Conservation (phyloP, 2,797 vertebrate genomes). For the Amblyraja radiata region DNA sequence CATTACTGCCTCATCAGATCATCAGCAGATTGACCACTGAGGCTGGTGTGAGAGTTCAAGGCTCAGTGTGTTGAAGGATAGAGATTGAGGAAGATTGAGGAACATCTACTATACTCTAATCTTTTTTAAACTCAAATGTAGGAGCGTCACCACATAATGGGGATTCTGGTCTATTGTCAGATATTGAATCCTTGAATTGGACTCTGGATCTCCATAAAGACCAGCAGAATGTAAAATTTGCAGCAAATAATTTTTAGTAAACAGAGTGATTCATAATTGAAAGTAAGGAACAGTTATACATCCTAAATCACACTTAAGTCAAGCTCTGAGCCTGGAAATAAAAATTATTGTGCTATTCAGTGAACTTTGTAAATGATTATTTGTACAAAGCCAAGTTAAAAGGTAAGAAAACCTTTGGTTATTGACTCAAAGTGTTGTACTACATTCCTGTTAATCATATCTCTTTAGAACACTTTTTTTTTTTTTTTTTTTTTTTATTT, state of each 20-base stretch:
- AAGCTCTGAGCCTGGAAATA: neutral
- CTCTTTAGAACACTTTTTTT: neutral
- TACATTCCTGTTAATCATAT: neutral
- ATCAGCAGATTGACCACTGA: too few species aligned
- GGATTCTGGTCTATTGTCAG: too few species aligned
- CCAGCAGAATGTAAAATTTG: neutral
- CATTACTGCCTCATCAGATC: too few species aligned
- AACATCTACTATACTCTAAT: too few species aligned
- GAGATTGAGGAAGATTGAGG: too few species aligned
- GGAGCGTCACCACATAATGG: too few species aligned
- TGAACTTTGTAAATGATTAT: neutral
- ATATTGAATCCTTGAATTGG: too few species aligned
- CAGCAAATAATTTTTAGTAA: neutral
- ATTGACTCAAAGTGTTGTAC: neutral
- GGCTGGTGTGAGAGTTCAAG: too few species aligned
- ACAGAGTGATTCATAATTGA: constrained; percentile 5
- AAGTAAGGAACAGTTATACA: neutral
- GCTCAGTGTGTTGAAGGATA: too few species aligned
- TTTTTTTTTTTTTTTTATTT: too few species aligned
- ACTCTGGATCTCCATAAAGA: neutral
- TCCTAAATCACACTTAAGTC: neutral
- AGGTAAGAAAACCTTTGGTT: neutral
- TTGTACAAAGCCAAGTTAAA: neutral
- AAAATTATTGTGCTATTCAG: neutral
- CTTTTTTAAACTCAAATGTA: too few species aligned